Evolutionary conservation across 2,113 vertebrate genomes (phyloP), one percentile per base, ranked within the genome.

Genomic region (Osmerus eperlanus): DNA sequence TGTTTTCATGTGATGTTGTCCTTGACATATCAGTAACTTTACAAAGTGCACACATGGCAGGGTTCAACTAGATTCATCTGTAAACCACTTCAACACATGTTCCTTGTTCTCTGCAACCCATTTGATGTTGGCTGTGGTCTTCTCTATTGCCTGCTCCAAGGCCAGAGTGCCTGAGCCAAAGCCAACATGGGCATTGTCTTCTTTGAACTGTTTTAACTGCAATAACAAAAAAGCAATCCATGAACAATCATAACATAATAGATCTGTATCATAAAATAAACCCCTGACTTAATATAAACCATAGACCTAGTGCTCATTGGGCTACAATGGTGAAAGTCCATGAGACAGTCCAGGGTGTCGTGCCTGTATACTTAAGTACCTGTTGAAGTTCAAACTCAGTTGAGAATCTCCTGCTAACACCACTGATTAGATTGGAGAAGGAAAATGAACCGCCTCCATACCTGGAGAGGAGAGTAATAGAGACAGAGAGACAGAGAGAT

Each of bases 141-240:
- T 92, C 87, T 99, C 96, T 77, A 97, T 90, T 0, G 95, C 94
- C 77, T 98, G 97, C 80, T 97, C 93, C 85, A 99, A 75, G 0
- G 95, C 93, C 16, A 93, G 73, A 0, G 93, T 93, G 64, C 88
- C 95, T 0, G 97, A 94, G 72, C 97, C 97, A 1, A 98, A 98
- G 4, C 97, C 96, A 0, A 81, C 41, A 0, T 89, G 79, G 4
- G 83, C 47, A 15, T 98, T 95, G 8, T 95, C 89, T 0, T 51
- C 2, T 81, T 95, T 92, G 82, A 99, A 99, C 70, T 90, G 89
- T 79, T 94, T 87, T 82, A 99, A 86, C 97, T 99, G 92, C 12
- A 70, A 29, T 53, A 28, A 12, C 41, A 47, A 47, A 47, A 47
- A 47, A 11, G 9, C 6, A 47, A 11, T 11, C 9, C 9, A 47